phyloP scores from a whole-genome alignment of 2,888 invertebrate species.

The Cheilosia soror region DNA sequence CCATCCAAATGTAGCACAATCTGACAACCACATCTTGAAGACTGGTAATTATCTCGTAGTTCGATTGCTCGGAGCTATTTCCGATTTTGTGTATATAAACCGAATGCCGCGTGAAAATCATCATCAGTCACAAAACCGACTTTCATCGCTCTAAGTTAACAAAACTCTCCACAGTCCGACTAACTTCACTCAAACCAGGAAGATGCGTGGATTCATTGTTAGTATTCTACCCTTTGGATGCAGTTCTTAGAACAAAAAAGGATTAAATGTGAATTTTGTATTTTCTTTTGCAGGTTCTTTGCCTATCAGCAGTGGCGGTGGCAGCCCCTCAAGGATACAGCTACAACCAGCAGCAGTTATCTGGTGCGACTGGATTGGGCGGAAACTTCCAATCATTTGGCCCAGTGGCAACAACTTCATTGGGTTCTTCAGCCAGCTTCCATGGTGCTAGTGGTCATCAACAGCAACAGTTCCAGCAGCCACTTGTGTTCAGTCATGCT shows the following conservation, averaged over 20 bases:
- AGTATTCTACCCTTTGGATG: conserved; percentile 66
- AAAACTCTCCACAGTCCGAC: conserved; percentile 17
- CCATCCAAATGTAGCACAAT: conserved; percentile 11
- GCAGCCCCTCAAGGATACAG: conserved; percentile 82
- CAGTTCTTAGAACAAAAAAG: neutral
- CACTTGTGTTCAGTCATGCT: conserved; percentile 38
- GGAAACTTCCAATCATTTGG: conserved; percentile 44
- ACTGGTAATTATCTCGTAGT: conserved; percentile 64
- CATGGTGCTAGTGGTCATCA: conserved; percentile 5
- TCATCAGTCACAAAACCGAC: conserved; percentile 65
- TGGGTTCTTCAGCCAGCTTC: conserved; percentile 18
- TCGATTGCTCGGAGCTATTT: conserved; percentile 65
- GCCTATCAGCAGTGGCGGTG: conserved; percentile 80
- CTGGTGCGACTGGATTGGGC: conserved; percentile 42
- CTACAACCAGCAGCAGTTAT: conserved; percentile 77
- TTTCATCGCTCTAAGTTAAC: conserved; percentile 47
- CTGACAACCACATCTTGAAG: conserved; percentile 59
- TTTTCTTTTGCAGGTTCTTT: conserved; percentile 79
- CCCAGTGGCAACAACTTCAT: conserved; percentile 5
- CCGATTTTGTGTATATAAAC: conserved; percentile 63
- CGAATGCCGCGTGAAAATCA: conserved; percentile 42
- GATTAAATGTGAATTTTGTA: conserved; percentile 1
- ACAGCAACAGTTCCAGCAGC: conserved; percentile 42
- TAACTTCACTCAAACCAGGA: conserved; percentile 52
- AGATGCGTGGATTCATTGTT: conserved; percentile 83